Evolutionary conservation across 2,797 vertebrate species (phyloP).

Genomic region (Arctocebus calabarensis): DNA sequence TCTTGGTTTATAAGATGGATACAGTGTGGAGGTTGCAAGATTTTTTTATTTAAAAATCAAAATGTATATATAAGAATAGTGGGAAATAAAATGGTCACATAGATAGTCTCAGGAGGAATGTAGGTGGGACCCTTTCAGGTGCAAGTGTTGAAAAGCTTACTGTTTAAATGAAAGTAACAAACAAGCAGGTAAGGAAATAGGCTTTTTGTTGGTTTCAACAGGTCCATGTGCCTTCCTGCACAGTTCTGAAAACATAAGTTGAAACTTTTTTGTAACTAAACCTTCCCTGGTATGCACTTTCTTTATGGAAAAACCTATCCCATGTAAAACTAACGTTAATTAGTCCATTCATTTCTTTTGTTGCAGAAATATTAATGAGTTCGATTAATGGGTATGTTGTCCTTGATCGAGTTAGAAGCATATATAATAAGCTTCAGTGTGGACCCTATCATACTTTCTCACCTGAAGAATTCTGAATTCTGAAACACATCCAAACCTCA

Average conservation of each 20-base stretch:
- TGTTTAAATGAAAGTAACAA: not conserved
- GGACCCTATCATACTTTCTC: not conserved
- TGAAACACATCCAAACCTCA: not conserved
- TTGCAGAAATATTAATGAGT: conserved; percentile 27
- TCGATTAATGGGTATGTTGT: not conserved
- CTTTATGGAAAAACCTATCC: not conserved
- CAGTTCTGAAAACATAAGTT: not conserved
- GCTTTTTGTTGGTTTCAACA: conserved; percentile 38
- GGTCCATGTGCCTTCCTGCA: not conserved
- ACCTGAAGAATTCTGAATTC: conserved; percentile 4
- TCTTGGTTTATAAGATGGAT: not conserved
- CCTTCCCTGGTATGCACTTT: not conserved
- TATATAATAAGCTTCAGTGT: not conserved
- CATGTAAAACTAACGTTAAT: not conserved
- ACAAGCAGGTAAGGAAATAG: not conserved
- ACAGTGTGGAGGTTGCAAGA: not conserved
- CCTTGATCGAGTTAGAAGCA: not conserved
- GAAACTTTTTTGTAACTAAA: not conserved
- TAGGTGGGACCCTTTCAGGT: not conserved
- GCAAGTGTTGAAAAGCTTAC: not conserved
- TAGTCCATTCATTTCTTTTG: not conserved
- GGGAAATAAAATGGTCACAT: conserved; percentile 14
- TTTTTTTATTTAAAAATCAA: conserved; percentile 19
- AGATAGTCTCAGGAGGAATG: not conserved
- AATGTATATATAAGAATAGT: not conserved